These are phyloP conservation scores for Stenotaenia linearis DNA, from an alignment of 2,888 invertebrate species.

Conservation along the genomic window DNA sequence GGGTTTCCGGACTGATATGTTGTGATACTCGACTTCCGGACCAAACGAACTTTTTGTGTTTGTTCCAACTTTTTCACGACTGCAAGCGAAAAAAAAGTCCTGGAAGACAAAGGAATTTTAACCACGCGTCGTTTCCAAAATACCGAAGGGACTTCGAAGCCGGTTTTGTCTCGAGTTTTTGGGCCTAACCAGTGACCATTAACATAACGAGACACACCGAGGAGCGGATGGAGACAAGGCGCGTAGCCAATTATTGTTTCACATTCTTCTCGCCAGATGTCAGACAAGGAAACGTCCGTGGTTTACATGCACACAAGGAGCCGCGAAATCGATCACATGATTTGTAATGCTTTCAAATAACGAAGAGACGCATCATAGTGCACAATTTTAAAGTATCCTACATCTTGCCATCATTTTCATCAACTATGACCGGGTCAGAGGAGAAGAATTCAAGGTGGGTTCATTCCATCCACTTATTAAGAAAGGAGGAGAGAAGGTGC, in stretches of 20 bases:
- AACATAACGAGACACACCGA: conserved; percentile 4
- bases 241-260: conserved; percentile 27
- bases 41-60: not conserved
- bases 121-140: not conserved
- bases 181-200: conserved; percentile 12
- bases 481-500: conserved; percentile 15
- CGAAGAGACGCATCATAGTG: conserved; percentile 26
- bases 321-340: conserved; percentile 28
- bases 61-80: not conserved
- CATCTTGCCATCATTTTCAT: conserved; percentile 13
- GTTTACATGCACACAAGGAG: conserved; percentile 22
- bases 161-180: not conserved
- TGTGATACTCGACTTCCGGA: not conserved
- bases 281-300: conserved; percentile 28
- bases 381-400: conserved; percentile 18
- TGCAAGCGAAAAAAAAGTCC: not conserved
- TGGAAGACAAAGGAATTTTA: not conserved
- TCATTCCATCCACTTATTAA: conserved; percentile 21
- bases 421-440: conserved; percentile 6
- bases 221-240: not conserved
- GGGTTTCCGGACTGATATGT: not conserved
- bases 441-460: conserved; percentile 15
- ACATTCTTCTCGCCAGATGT: conserved; percentile 31
- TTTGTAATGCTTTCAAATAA: conserved; percentile 21
- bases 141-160: not conserved